Evolutionary conservation across 37 sponge, comb jelly and placozoan species (phyloP), one percentile per base, ranked within the genome.

Genomic region (Diacarnus erythraeanus): DNA sequence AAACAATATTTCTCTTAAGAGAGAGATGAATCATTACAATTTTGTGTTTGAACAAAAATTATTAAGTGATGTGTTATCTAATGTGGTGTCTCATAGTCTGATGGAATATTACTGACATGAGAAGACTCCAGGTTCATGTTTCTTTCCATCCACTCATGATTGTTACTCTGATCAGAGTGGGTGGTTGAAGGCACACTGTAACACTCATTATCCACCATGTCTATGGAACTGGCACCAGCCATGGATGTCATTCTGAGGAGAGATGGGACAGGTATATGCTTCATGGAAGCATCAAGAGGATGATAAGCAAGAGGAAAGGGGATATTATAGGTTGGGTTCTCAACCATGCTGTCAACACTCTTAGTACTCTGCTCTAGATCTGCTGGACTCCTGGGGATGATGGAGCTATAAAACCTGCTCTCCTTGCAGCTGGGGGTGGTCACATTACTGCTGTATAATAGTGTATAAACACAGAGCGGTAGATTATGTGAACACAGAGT

Each of bases 141-240:
- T n/a, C n/a, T n/a, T n/a, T n/a, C n/a, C n/a, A n/a, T n/a, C n/a
- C n/a, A n/a, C n/a, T n/a, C n/a, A n/a, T n/a, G n/a, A n/a, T n/a
- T n/a, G n/a, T n/a, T n/a, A n/a, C n/a, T n/a, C n/a, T n/a, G n/a
- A n/a, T n/a, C n/a, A n/a, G n/a, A n/a, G n/a, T n/a, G n/a, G n/a
- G n/a, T n/a, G n/a, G n/a, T n/a, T n/a, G n/a, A 27, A 51, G 74
- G 56, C 33, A 56, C 33, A 29, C 74, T 47, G 57, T 74, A 74
- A 30, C 56, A 74, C 74, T 74, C 56, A 41, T 74, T 74, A 22
- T 51, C 22, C 26, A 74, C 74, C 74, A 74, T 74, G 34, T 47
- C 74, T 34, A 74, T 74, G 12, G 44, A 5, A 57, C 57, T 74
- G 2, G 31, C 69, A 27, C 69, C 69, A 5, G 20, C 69, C 5